These are phyloP conservation scores for Paratilapia polleni DNA, from an alignment of 2,113 vertebrate species.

Conservation along the genomic window DNA sequence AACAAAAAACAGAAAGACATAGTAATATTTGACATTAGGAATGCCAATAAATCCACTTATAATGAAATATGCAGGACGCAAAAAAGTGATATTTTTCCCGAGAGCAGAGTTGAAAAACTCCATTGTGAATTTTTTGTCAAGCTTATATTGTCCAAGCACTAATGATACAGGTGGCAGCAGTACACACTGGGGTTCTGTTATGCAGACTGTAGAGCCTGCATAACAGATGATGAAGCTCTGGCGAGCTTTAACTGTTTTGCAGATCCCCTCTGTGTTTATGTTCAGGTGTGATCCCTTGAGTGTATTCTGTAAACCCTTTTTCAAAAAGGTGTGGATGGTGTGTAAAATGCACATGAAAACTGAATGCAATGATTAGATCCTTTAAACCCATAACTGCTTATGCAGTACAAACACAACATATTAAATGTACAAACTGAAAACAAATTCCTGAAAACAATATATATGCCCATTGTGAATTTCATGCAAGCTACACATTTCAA, in stretches of 20 bases:
- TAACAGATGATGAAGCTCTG: neutral
- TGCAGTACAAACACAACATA: neutral
- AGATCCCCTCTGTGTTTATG: neutral
- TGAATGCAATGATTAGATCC: neutral
- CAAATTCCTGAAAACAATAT: neutral
- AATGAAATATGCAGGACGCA: constrained; percentile 71
- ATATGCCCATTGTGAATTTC: no score
- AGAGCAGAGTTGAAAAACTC: constrained; percentile 48
- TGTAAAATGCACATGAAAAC: neutral
- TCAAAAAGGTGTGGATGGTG: neutral
- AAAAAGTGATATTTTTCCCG: constrained; percentile 62
- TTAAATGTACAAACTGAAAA: no score
- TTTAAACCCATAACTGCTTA: neutral
- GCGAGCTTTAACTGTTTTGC: neutral
- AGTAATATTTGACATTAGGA: constrained; percentile 68
- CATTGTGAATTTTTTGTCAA: constrained; percentile 30
- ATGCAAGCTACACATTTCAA: no score
- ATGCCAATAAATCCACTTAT: constrained; percentile 71
- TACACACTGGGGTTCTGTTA: neutral
- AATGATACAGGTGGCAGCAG: neutral
- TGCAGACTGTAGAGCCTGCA: neutral
- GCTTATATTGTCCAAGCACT: neutral
- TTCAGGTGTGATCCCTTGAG: neutral
- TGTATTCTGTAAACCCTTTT: neutral
- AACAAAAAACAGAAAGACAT: constrained; percentile 69